A percentile compares a stretch with the other conserved stretches of the same genome.
These are phyloP conservation scores for Acipenser oxyrinchus DNA, from an alignment of 2,797 vertebrate genomes.

Conservation along the genomic window DNA sequence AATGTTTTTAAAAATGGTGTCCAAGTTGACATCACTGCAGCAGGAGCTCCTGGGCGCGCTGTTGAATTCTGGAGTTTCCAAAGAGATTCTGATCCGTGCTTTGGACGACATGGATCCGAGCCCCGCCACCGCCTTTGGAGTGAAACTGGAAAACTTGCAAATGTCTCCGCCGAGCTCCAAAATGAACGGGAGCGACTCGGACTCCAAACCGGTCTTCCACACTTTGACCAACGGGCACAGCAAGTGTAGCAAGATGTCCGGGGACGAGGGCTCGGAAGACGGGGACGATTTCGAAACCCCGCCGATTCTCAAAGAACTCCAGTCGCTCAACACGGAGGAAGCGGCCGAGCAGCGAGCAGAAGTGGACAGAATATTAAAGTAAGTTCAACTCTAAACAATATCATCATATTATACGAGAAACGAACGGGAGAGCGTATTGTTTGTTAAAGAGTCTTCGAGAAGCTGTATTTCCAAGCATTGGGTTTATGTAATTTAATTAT, in stretches of 20 bases:
- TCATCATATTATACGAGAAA: no score
- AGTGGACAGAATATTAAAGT: slow-evolving; percentile 93
- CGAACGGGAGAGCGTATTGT: no score
- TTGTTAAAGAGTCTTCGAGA: no score
- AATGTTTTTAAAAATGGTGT: slow-evolving; percentile 84
- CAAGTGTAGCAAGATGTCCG: slow-evolving; percentile 76
- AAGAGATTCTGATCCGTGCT: slow-evolving; percentile 81
- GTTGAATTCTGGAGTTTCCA: slow-evolving; percentile 84
- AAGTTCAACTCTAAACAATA: slow-evolving; percentile 27
- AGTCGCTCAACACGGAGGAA: slow-evolving; percentile 94
- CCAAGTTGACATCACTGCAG: slow-evolving; percentile 90
- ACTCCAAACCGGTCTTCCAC: slow-evolving; percentile 80
- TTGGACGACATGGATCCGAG: slow-evolving; percentile 85
- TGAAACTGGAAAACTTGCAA: slow-evolving; percentile 82
- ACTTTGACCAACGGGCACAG: slow-evolving; percentile 83
- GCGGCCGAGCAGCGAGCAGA: slow-evolving; percentile 89
- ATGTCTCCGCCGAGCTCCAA: slow-evolving; percentile 67
- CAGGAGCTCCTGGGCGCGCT: slow-evolving; percentile 90
- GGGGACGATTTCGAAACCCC: slow-evolving; percentile 95
- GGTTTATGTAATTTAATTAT: no score
- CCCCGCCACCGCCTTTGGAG: slow-evolving; percentile 61
- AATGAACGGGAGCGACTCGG: slow-evolving; percentile 55
- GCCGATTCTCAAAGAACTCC: slow-evolving; percentile 86
- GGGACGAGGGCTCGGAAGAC: slow-evolving; percentile 93
- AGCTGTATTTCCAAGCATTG: no score